Percentiles rank a stretch among this genome's conserved stretches.
phyloP scores from a whole-genome alignment of 2,797 vertebrate species.

The Clarias laeviceps region DNA sequence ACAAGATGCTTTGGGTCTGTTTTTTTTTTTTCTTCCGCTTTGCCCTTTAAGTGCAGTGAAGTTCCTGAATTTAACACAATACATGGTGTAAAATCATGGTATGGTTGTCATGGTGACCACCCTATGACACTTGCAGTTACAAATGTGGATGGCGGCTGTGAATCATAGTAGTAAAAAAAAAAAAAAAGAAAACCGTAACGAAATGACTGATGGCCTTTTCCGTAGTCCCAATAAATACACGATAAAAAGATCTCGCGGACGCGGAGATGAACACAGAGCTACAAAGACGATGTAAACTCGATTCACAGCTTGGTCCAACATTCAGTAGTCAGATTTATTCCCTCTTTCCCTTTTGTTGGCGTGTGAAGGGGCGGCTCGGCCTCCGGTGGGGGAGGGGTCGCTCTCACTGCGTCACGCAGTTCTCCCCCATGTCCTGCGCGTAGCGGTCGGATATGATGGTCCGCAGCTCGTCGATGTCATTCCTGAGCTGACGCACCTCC shows the following conservation, averaged over 20 bases:
- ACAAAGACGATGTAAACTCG: slow-evolving; percentile 59
- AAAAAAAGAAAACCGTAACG: neutral
- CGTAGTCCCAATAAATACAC: slow-evolving; percentile 30
- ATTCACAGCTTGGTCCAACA: slow-evolving; percentile 81
- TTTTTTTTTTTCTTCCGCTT: neutral
- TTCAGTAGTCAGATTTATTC: slow-evolving; percentile 74
- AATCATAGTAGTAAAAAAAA: neutral
- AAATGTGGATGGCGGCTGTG: neutral
- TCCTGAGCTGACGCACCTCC: slow-evolving; percentile 85
- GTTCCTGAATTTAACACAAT: neutral
- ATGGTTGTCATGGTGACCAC: neutral
- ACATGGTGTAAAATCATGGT: neutral
- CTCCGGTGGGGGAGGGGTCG: slow-evolving; percentile 22
- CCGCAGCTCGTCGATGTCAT: slow-evolving; percentile 89
- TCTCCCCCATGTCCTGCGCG: slow-evolving; percentile 91
- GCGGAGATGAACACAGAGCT: slow-evolving; percentile 16
- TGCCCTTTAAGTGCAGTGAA: neutral
- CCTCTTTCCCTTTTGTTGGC: slow-evolving; percentile 22
- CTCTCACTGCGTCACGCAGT: slow-evolving; percentile 85
- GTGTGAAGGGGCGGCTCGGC: neutral
- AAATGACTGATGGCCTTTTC: neutral
- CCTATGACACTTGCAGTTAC: neutral
- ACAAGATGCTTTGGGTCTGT: neutral
- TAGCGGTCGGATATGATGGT: slow-evolving; percentile 87
- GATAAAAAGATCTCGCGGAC: neutral